Percentiles rank a stretch among this genome's conserved stretches.
Conservation (phyloP, 2,888 invertebrate genomes). For the Netelia melanura region DNA sequence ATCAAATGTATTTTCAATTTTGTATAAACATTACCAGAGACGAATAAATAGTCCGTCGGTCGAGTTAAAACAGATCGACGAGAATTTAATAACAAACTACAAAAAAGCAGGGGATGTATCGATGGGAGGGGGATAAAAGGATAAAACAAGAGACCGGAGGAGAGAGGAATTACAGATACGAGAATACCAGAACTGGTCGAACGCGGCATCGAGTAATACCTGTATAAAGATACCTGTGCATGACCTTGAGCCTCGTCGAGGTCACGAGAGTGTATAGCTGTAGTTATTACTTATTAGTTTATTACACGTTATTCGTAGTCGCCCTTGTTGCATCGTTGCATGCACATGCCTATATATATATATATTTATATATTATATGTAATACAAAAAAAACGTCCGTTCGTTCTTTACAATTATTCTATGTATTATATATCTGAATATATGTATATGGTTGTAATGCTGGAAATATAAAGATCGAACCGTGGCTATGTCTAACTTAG, state of each 20-base stretch:
- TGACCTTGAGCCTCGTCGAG: conserved; percentile 56
- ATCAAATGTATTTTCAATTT: not conserved
- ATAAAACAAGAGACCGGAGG: conserved; percentile 1
- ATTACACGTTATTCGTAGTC: conserved; percentile 40
- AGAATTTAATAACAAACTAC: conserved; percentile 24
- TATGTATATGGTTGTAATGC: conserved; percentile 21
- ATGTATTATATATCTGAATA: conserved; percentile 4
- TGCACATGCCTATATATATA: not conserved
- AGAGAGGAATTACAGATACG: conserved; percentile 52
- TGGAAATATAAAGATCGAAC: conserved; percentile 59
- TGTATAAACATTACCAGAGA: not conserved
- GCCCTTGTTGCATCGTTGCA: not conserved
- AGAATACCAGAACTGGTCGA: conserved; percentile 50
- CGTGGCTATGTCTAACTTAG: conserved; percentile 66
- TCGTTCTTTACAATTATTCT: conserved; percentile 30
- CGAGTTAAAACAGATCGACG: not conserved
- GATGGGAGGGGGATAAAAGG: conserved; percentile 1
- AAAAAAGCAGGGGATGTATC: conserved; percentile 5
- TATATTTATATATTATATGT: conserved; percentile 2
- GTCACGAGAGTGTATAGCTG: conserved; percentile 47
- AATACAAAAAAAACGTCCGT: not conserved
- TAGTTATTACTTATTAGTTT: conserved; percentile 58
- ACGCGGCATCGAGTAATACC: conserved; percentile 48
- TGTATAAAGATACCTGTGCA: conserved; percentile 8
- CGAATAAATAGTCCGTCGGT: not conserved